Conservation (phyloP, 2,888 invertebrate genomes). For the Falcaria lacertinaria region DNA sequence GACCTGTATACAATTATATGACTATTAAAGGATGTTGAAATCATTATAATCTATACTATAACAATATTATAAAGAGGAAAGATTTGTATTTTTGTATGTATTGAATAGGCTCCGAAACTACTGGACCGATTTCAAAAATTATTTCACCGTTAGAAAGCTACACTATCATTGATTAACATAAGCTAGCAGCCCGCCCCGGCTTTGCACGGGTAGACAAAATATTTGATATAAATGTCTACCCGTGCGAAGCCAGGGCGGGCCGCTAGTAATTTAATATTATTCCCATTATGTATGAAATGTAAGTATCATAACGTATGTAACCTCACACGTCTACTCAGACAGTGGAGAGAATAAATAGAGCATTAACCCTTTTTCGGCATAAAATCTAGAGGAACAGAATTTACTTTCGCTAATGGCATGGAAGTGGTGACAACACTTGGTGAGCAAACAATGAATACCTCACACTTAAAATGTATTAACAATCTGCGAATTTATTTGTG, state of each 20-base stretch:
- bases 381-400: constrained; percentile 38
- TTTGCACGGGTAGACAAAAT: no score
- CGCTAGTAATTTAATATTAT: background rate
- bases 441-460: constrained; percentile 45
- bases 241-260: no score
- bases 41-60: background rate
- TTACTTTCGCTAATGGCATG: constrained; percentile 45
- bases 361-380: constrained; percentile 27
- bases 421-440: constrained; percentile 36
- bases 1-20: no score
- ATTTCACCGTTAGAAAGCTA: no score
- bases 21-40: background rate
- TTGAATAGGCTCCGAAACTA: no score
- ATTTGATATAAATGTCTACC: no score
- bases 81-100: no score
- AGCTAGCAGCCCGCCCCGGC: no score
- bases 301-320: constrained; percentile 13
- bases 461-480: constrained; percentile 30
- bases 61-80: no score
- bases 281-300: constrained; percentile 2
- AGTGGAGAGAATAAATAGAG: constrained; percentile 7
- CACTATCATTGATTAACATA: no score
- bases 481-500: constrained; percentile 23
- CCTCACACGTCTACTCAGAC: constrained; percentile 12
- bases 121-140: no score